Conservation (phyloP, 2,797 vertebrate species). For the Carcharodon carcharias region DNA sequence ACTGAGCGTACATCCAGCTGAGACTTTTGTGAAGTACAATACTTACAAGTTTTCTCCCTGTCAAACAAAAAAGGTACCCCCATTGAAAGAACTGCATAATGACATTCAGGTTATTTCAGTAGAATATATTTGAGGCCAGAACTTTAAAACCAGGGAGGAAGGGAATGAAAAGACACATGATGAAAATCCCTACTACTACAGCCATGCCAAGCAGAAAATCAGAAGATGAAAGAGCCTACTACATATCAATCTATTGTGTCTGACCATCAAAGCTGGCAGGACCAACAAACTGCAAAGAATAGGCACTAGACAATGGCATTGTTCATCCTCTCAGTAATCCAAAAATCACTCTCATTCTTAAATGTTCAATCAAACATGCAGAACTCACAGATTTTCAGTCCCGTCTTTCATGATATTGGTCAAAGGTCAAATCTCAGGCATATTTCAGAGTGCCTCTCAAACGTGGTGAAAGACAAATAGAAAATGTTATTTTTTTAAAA, state of each 20-base stretch:
- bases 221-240: neutral
- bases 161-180: neutral
- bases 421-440: constrained; percentile 10
- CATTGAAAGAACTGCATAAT: neutral
- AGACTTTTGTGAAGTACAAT: neutral
- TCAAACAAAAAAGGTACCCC: neutral
- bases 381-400: neutral
- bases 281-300: neutral
- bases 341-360: constrained; percentile 8
- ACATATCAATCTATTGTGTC: neutral
- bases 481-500: neutral
- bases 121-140: neutral
- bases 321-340: neutral
- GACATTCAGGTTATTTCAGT: neutral
- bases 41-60: neutral
- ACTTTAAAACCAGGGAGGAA: neutral
- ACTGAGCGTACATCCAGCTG: neutral
- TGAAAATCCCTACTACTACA: neutral
- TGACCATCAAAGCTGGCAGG: neutral
- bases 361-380: constrained; percentile 3
- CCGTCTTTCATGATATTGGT: neutral
- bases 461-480: neutral
- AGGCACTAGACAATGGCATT: neutral
- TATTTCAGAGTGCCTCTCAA: neutral
- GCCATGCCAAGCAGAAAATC: neutral